Evolutionary conservation across 2,113 vertebrate genomes (phyloP), one percentile per base, ranked within the genome.

Genomic region (Anoura caudifer): DNA sequence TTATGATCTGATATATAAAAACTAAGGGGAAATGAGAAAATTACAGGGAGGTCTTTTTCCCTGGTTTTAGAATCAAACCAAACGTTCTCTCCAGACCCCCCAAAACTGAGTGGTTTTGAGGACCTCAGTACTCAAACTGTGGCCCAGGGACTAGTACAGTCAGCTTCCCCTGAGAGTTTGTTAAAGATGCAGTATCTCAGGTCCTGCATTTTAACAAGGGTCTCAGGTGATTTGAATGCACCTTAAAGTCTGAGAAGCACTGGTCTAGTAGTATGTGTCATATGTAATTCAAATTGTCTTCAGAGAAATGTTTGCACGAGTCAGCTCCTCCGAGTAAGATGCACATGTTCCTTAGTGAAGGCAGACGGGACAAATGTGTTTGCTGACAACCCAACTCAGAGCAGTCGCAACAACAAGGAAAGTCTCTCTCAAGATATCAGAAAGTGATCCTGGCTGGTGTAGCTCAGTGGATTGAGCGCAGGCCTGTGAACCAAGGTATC

Each of bases 1-100:
- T 90, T 81, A 90, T 90, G 31, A 85, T 82, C 47, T 76, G 24
- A 72, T 75, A 85, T 17, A 56, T 22, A 82, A 87, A 96, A 89
- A 70, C 5, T 47, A 33, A 26, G 22, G 7, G 20, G 56, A 80
- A 89, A 85, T n/a, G 12, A 86, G 73, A 94, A 91, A 79, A 91
- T 47, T 54, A 77, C 43, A 31, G 45, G 56, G 33, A 69, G 33
- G 1, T 4, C 2, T 28, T 56, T 95, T 81, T 38, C 10, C 47
- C n/a, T 69, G 36, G 82, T 10, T 73, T 95, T 73, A 3, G 7
- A 75, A 89, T 88, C 36, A 83, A 91, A 86, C 16, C 47, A 89
- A 41, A 89, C n/a, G 94, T 94, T 87, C 28, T 91, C 31, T 70
- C 16, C 3, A 83, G n/a, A 82, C 6, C 43, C 36, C 63, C 47